Evolutionary conservation across 1,140 invertebrate genomes (phyloP), one percentile per base, ranked within the genome.

Genomic region (Drosophila mojavensis): DNA sequence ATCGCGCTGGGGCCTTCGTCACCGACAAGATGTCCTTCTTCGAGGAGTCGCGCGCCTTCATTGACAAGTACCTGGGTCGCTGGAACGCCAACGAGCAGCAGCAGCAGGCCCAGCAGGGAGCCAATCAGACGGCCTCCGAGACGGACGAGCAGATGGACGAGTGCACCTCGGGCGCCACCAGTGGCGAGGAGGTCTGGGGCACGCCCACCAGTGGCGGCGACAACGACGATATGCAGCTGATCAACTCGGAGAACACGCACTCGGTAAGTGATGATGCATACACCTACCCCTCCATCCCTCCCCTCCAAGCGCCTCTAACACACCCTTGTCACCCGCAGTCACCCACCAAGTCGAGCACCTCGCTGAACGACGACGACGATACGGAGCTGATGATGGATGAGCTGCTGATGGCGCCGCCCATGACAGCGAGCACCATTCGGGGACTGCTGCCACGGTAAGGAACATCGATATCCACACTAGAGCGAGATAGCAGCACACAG

Each of bases 121-220:
- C 33, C 56, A 79, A 78, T 78, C 92, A 67, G 74, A 91, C 93
- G 39, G 82, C 93, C 61, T 92, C 93, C 81, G 88, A 95, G 79
- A 89, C 93, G 66, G 92, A 94, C 56, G 91, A 94, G 50, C 81
- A 81, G 68, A 91, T 79, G 94, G 95, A 96, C 62, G 95, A 95
- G 11, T 95, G 95, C 58, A 95, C 94, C 0, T 97, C 96, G 45
- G 96, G 96, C 0, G 96, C 95, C 0, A 96, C 95, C 13, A 97
- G 96, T 3, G 96, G 96, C 0, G 96, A 97, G 90, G 96, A 97
- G 85, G 95, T 96, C 33, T 97, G 96, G 96, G 96, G 96, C 1
- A 97, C 96, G 1, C 96, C 96, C 3, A 97, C 96, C 2, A 97
- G 96, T 66, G 96, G 96, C 3, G 96, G 96, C 15, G 94, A 96